A percentile compares a stretch with the other conserved stretches of the same genome.
Conservation (phyloP, 1,140 invertebrate species). For the Artemia franciscana region DNA sequence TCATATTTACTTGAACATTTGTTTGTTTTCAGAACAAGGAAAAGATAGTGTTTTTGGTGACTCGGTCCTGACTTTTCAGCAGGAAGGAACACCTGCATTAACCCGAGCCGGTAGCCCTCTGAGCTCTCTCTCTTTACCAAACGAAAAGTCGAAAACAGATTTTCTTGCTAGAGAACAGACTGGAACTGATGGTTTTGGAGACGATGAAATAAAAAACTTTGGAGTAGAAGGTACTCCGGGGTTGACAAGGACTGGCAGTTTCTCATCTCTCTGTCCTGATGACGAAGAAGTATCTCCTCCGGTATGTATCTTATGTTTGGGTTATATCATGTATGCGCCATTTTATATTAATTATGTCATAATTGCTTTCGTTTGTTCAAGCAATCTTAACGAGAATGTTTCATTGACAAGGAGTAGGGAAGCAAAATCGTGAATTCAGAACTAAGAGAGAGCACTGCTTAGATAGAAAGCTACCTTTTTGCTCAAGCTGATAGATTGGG, state of each 20-base stretch:
- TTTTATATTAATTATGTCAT: too few species aligned
- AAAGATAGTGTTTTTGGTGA: constrained; percentile 12
- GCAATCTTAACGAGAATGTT: too few species aligned
- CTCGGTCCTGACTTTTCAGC: constrained; percentile 14
- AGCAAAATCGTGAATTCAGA: too few species aligned
- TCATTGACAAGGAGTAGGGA: too few species aligned
- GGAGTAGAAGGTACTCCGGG: constrained; percentile 56
- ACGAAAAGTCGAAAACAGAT: constrained; percentile 7
- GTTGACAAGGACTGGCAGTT: constrained; percentile 6
- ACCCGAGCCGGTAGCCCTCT: constrained; percentile 8
- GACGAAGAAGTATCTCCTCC: constrained; percentile 1
- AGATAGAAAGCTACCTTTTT: too few species aligned
- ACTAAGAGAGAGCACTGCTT: too few species aligned
- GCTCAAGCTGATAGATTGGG: too few species aligned
- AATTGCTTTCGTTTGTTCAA: too few species aligned
- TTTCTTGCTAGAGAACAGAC: background rate
- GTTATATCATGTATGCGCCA: too few species aligned
- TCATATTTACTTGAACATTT: too few species aligned
- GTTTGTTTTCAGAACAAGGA: background rate
- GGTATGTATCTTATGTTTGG: background rate
- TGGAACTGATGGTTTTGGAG: background rate
- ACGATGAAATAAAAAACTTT: constrained; percentile 31
- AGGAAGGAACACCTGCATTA: constrained; percentile 15
- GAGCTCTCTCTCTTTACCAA: constrained; percentile 13
- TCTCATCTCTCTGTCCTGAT: constrained; percentile 7